A percentile compares a stretch with the other conserved stretches of the same genome.
Evolutionary conservation across 2,113 vertebrate genomes (phyloP).

Genomic region (Platysternon megacephalum): DNA sequence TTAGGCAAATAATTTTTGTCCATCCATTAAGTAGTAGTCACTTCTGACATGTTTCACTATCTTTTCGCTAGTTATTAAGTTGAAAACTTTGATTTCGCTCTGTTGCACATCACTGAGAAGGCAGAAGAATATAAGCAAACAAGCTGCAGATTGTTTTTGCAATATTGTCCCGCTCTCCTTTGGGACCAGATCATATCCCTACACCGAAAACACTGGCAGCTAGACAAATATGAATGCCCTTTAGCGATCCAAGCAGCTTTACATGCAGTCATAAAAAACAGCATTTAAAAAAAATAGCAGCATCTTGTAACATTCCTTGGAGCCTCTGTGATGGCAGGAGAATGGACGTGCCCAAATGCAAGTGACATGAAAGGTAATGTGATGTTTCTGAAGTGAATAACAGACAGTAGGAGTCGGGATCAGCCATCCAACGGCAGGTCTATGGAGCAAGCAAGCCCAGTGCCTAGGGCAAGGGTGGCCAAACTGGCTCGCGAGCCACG

Average conservation of each 20-base stretch:
- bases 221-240: neutral
- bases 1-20: neutral
- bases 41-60: neutral
- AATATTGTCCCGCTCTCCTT: neutral
- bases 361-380: neutral
- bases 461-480: neutral
- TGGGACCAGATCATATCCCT: neutral
- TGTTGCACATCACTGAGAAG: neutral
- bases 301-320: neutral
- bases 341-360: neutral
- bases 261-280: neutral
- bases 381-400: neutral
- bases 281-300: neutral
- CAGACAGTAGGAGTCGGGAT: neutral
- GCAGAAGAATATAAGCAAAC: neutral
- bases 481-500: too few species aligned
- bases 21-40: neutral
- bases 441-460: neutral
- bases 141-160: neutral
- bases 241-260: neutral
- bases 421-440: neutral
- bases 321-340: neutral
- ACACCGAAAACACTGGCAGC: neutral
- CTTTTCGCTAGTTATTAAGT: neutral
- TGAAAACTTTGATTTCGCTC: neutral